A percentile compares a stretch with the other conserved stretches of the same genome.
Evolutionary conservation across 2,888 invertebrate genomes (phyloP).

Genomic region (Blastobasis adustella): DNA sequence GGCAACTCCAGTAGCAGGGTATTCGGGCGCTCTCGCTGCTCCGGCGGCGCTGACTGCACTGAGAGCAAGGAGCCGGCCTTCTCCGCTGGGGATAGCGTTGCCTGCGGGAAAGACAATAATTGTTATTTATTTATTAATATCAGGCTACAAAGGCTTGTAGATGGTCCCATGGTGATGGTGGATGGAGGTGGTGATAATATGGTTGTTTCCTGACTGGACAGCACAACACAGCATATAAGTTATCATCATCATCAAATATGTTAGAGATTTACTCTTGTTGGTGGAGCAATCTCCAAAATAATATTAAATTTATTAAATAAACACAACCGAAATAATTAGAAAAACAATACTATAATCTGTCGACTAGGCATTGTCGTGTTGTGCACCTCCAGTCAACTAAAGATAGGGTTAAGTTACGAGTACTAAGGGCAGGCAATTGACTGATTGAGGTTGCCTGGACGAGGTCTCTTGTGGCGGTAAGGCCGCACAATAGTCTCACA

Average conservation of each 20-base stretch:
- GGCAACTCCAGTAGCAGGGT: slow-evolving; percentile 59
- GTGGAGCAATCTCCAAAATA: too few relatives aligned
- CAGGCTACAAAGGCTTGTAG: neutral
- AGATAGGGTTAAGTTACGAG: too few relatives aligned
- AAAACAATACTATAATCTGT: too few relatives aligned
- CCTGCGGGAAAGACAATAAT: slow-evolving; percentile 24
- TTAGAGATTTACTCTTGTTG: neutral
- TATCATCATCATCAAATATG: neutral
- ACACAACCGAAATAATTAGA: too few relatives aligned
- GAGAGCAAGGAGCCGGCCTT: slow-evolving; percentile 78
- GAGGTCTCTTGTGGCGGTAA: too few relatives aligned
- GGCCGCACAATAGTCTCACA: too few relatives aligned
- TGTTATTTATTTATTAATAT: neutral
- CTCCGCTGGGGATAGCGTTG: slow-evolving; percentile 53
- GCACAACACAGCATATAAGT: neutral
- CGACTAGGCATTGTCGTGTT: too few relatives aligned
- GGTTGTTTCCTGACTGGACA: neutral
- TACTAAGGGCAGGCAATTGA: too few relatives aligned
- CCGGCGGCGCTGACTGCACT: slow-evolving; percentile 80
- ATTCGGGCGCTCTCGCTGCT: slow-evolving; percentile 55
- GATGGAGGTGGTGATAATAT: neutral
- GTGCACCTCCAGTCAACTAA: too few relatives aligned
- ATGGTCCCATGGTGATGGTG: too few relatives aligned
- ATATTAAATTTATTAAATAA: too few relatives aligned
- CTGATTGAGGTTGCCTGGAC: too few relatives aligned